Conservation (phyloP, 2,113 vertebrate genomes). For the Gadus macrocephalus region DNA sequence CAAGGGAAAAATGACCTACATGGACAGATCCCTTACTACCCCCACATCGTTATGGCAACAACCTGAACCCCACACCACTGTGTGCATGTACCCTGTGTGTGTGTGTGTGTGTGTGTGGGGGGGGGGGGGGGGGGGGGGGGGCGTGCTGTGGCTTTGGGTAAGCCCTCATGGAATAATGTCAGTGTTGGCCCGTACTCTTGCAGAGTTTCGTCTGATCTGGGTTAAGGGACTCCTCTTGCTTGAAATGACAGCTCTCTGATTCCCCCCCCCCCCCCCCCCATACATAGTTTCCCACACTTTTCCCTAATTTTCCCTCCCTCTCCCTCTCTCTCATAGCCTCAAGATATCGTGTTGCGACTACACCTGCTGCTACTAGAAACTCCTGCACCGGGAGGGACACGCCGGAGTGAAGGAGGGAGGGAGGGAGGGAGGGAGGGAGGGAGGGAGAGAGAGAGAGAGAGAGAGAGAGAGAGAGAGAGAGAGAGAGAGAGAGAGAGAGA, state of each 20-base stretch:
- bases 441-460: no score
- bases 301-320: slow-evolving; percentile 1
- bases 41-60: slow-evolving; percentile 32
- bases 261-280: slow-evolving; percentile 29
- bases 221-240: slow-evolving; percentile 35
- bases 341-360: slow-evolving; percentile 32
- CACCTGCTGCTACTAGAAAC: slow-evolving; percentile 35
- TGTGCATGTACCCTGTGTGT: slow-evolving; percentile 17
- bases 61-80: slow-evolving; percentile 18
- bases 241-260: slow-evolving; percentile 39
- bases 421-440: no score
- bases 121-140: slow-evolving; percentile 8
- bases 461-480: no score
- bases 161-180: slow-evolving; percentile 53
- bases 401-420: no score
- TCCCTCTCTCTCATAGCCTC: slow-evolving; percentile 39
- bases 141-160: slow-evolving; percentile 15
- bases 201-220: slow-evolving; percentile 59
- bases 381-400: slow-evolving; percentile 12
- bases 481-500: no score
- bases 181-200: slow-evolving; percentile 49
- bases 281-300: slow-evolving; percentile 74
- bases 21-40: slow-evolving; percentile 47
- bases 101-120: slow-evolving; percentile 30
- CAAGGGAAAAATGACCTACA: slow-evolving; percentile 66